These are phyloP conservation scores for Pelochelys cantorii DNA, from an alignment of 2,797 vertebrate genomes.

Conservation along the genomic window DNA sequence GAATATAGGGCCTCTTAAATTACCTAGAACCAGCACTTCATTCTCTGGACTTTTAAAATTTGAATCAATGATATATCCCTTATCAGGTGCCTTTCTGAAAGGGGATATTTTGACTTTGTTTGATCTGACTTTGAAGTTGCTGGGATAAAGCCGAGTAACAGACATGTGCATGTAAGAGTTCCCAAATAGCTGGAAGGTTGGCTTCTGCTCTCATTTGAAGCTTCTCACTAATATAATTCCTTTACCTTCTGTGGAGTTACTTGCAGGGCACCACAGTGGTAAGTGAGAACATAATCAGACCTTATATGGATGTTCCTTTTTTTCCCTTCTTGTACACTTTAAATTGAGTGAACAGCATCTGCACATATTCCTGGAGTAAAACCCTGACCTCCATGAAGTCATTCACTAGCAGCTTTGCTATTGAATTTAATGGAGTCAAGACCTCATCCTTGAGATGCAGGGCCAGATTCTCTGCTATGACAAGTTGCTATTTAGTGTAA, in stretches of 20 bases:
- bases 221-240: conserved; percentile 15
- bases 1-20: not conserved
- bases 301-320: not conserved
- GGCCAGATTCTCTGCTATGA: not conserved
- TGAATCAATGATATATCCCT: conserved; percentile 23
- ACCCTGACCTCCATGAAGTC: not conserved
- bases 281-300: not conserved
- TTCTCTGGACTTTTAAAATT: conserved; percentile 21
- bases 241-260: not conserved
- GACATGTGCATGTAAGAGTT: conserved; percentile 36
- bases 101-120: not conserved
- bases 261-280: conserved; percentile 24
- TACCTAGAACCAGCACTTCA: conserved; percentile 43
- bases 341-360: not conserved
- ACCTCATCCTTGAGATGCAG: not conserved
- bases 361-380: not conserved
- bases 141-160: conserved; percentile 19
- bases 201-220: not conserved
- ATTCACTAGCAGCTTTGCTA: not conserved
- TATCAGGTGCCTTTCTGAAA: conserved; percentile 43
- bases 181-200: not conserved
- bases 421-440: not conserved
- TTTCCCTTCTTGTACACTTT: not conserved
- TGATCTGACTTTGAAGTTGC: conserved; percentile 25
- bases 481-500: not conserved